Percentiles rank a stretch among this genome's conserved stretches.
Conservation (phyloP, 2,113 vertebrate species). For the Speoplatyrhinus poulsoni region DNA sequence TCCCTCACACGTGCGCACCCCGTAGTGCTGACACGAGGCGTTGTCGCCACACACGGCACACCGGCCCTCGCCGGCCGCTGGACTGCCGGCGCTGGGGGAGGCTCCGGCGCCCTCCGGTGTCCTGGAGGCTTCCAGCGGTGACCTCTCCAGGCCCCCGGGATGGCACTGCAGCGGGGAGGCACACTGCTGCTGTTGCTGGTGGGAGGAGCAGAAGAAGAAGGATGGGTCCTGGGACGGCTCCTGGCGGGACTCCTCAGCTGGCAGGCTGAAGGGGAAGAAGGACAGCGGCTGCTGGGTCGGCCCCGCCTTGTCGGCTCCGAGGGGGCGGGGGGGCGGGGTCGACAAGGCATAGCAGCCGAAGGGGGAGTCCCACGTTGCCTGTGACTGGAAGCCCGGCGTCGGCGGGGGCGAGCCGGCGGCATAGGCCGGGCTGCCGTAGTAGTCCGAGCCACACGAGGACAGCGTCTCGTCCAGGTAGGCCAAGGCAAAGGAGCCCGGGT, state of each 20-base stretch:
- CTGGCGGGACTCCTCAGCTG: conserved; percentile 67
- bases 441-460: conserved; percentile 89
- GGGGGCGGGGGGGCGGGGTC: conserved; percentile 74
- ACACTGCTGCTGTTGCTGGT: conserved; percentile 55
- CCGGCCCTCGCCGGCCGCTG: conserved; percentile 78
- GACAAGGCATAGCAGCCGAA: conserved; percentile 81
- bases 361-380: conserved; percentile 85
- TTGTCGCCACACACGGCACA: conserved; percentile 95
- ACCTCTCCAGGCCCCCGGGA: conserved; percentile 71
- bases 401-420: conserved; percentile 78
- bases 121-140: conserved; percentile 71
- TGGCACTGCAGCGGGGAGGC: conserved; percentile 66
- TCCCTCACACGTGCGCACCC: conserved; percentile 92
- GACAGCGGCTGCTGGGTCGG: conserved; percentile 72
- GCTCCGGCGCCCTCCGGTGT: conserved; percentile 65
- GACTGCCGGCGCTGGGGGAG: conserved; percentile 74
- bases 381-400: conserved; percentile 80
- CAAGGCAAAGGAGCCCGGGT: conserved; percentile 83
- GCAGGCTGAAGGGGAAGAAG: conserved; percentile 83
- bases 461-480: conserved; percentile 84
- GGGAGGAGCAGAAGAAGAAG: conserved; percentile 55
- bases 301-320: conserved; percentile 73
- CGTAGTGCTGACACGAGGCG: conserved; percentile 92
- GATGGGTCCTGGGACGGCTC: conserved; percentile 69
- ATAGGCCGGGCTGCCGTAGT: conserved; percentile 88